Base-by-base conservation (phyloP, 1,140 invertebrate species). In the Chymomyza costata region DNA sequence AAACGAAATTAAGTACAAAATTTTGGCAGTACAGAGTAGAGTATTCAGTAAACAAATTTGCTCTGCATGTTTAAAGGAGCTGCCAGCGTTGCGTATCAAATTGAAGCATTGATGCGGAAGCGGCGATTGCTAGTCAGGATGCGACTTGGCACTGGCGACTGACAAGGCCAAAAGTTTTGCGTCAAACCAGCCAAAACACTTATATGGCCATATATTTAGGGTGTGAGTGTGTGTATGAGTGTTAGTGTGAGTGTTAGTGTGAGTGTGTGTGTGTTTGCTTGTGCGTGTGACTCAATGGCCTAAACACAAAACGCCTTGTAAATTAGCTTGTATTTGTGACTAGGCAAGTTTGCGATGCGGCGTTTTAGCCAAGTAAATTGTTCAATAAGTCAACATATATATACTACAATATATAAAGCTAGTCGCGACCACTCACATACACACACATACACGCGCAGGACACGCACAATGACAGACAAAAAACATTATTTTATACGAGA, bases 401-500 rank as follows among this genome's bases (percentile, higher is more conserved):
- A 32, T 35, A 32, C 25, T 3, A 34, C n/a, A n/a, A n/a, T n/a
- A n/a, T n/a, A n/a, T n/a, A n/a, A n/a, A n/a, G n/a, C n/a, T n/a
- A n/a, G n/a, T 11, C 31, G 5, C 31, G 3, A n/a, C n/a, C n/a
- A 34, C 5, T 11, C 13, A 5, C 5, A 11, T 11, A 34, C 31
- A 34, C 31, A 34, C n/a, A 34, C 31, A 34, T 6, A 3, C 3
- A 34, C 7, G 7, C 13, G 31, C 13, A 11, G 31, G 31, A 5
- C 31, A 39, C 48, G 32, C 45, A 53, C 54, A 78, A 80, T 78
- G 73, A 78, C 73, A 73, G 67, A 78, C 73, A 80, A 54, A 80
- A 76, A 52, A 63, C 73, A 78, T 78, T 80, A 80, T 78, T 78
- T 73, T 80, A 80, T 80, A 78, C 52, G 67, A 78, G 73, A 78